phyloP scores from a whole-genome alignment of 2,888 invertebrate genomes.

The Ptilodon capucinus region DNA sequence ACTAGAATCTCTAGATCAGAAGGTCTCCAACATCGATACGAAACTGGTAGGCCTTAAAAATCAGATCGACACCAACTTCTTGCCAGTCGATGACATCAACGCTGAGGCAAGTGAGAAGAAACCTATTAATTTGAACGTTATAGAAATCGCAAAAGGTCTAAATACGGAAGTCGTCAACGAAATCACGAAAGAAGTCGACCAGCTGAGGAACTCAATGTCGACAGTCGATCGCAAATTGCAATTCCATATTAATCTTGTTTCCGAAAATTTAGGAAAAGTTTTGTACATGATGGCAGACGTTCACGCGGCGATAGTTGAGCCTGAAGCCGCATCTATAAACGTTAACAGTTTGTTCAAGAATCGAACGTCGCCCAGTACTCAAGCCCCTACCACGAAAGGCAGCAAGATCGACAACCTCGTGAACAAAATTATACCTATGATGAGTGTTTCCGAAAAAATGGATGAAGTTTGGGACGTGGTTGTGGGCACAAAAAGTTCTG shows the following conservation, averaged over 20 bases:
- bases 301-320: slow-evolving; percentile 92
- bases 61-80: slow-evolving; percentile 91
- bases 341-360: slow-evolving; percentile 76
- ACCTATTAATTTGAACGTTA: slow-evolving; percentile 91
- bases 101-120: slow-evolving; percentile 94
- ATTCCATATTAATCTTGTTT: slow-evolving; percentile 92
- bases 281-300: slow-evolving; percentile 91
- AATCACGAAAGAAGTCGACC: slow-evolving; percentile 91
- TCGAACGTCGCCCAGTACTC: slow-evolving; percentile 83
- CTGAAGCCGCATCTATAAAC: slow-evolving; percentile 81
- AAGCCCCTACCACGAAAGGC: slow-evolving; percentile 81
- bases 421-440: slow-evolving; percentile 92
- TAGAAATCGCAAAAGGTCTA: slow-evolving; percentile 92
- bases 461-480: slow-evolving; percentile 96
- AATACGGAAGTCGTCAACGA: slow-evolving; percentile 91
- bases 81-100: slow-evolving; percentile 91
- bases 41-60: slow-evolving; percentile 90
- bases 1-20: slow-evolving; percentile 89
- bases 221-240: slow-evolving; percentile 91
- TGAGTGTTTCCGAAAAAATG: slow-evolving; percentile 94
- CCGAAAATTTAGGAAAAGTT: slow-evolving; percentile 91
- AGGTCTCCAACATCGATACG: slow-evolving; percentile 91
- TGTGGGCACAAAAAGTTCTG: slow-evolving; percentile 93
- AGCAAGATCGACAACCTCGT: slow-evolving; percentile 92
- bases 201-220: slow-evolving; percentile 89